Conservation (phyloP, 1,140 invertebrate species). For the Drosophila ercepeae region DNA sequence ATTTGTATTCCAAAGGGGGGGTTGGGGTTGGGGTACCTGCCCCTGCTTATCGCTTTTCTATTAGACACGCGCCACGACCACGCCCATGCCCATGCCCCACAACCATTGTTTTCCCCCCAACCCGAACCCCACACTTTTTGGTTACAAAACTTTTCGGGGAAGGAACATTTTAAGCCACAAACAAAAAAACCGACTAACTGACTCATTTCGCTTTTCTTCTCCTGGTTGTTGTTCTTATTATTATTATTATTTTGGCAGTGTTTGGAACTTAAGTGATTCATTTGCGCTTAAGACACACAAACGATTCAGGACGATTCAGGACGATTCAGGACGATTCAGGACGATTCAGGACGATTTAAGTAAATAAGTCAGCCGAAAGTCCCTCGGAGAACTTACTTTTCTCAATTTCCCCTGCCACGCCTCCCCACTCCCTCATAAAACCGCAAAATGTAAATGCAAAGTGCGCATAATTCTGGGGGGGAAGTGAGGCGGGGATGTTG, state of each 20-base stretch:
- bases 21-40: not conserved
- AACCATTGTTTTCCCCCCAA: too few species aligned
- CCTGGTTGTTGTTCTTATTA: slow-evolving; percentile 2
- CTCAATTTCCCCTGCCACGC: slow-evolving; percentile 1
- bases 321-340: slow-evolving; percentile 72
- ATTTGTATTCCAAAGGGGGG: not conserved
- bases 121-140: slow-evolving; percentile 17
- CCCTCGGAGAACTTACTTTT: slow-evolving; percentile 30
- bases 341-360: slow-evolving; percentile 71
- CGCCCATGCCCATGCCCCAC: slow-evolving; percentile 2
- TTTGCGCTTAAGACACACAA: slow-evolving; percentile 72
- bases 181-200: slow-evolving; percentile 46
- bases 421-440: slow-evolving; percentile 31
- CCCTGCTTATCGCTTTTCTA: slow-evolving; percentile 74
- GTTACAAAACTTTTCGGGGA: slow-evolving; percentile 39
- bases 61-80: slow-evolving; percentile 55
- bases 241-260: slow-evolving; percentile 46
- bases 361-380: slow-evolving; percentile 66
- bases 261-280: slow-evolving; percentile 73
- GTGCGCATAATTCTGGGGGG: slow-evolving; percentile 68
- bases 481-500: too few species aligned
- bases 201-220: slow-evolving; percentile 27
- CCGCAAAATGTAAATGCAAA: slow-evolving; percentile 75
- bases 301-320: slow-evolving; percentile 57
- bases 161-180: slow-evolving; percentile 17